These are phyloP conservation scores for Drosophila subsilvestris DNA, from an alignment of 2,888 invertebrate species.

Conservation along the genomic window DNA sequence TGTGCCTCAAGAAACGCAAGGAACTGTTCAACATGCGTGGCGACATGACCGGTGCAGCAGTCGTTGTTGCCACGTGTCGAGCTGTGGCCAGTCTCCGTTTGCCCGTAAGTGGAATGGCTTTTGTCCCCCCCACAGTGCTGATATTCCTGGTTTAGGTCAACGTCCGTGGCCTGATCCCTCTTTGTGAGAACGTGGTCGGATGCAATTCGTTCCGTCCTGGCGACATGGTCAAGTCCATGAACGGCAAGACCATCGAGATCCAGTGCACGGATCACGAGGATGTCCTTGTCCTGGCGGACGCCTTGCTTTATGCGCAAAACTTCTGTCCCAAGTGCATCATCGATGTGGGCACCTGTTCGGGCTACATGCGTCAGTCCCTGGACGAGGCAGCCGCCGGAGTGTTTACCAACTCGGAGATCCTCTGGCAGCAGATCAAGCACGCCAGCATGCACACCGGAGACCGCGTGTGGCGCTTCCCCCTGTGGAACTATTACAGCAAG, in stretches of 20 bases:
- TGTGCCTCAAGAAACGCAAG: slow-evolving; percentile 86
- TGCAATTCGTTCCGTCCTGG: slow-evolving; percentile 92
- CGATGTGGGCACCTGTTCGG: slow-evolving; percentile 92
- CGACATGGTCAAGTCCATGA: slow-evolving; percentile 90
- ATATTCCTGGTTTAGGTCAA: slow-evolving; percentile 84
- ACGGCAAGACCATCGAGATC: slow-evolving; percentile 88
- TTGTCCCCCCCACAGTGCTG: slow-evolving; percentile 85
- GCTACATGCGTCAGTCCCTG: slow-evolving; percentile 87
- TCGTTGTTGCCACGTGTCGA: slow-evolving; percentile 88
- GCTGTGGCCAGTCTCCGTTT: slow-evolving; percentile 89
- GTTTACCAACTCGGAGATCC: slow-evolving; percentile 88
- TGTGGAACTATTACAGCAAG: slow-evolving; percentile 90
- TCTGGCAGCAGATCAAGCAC: slow-evolving; percentile 87
- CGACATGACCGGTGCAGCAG: slow-evolving; percentile 94
- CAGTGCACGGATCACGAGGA: slow-evolving; percentile 92
- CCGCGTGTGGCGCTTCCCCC: slow-evolving; percentile 92
- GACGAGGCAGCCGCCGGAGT: slow-evolving; percentile 89
- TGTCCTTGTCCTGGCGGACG: slow-evolving; percentile 90
- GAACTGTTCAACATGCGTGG: slow-evolving; percentile 87
- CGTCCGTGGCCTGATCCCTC: slow-evolving; percentile 89
- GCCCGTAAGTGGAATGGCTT: slow-evolving; percentile 85
- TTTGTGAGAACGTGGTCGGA: slow-evolving; percentile 92
- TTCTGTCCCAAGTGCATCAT: slow-evolving; percentile 88
- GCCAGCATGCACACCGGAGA: slow-evolving; percentile 91
- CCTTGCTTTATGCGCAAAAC: slow-evolving; percentile 89